Percentiles rank a stretch among this genome's conserved stretches.
phyloP scores from a whole-genome alignment of 2,113 vertebrate genomes.

The Urocynchramus pylzowi region DNA sequence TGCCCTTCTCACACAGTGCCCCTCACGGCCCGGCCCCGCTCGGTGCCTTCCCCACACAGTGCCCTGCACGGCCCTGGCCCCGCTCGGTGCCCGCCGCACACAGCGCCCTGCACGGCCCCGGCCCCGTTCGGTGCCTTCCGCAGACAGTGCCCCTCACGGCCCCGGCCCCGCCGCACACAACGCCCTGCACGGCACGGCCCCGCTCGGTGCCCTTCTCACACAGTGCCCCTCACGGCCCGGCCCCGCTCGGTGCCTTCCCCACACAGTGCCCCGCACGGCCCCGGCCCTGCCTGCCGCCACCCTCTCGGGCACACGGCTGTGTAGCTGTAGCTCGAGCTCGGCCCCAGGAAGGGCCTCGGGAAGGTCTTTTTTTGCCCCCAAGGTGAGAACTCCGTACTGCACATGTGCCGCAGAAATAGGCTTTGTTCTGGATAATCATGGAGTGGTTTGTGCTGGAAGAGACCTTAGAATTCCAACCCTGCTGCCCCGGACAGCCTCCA shows the following conservation, averaged over 20 bases:
- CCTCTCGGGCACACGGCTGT: background rate
- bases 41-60: background rate
- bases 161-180: no score
- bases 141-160: background rate
- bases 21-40: no score
- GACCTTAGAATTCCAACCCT: rapidly evolving
- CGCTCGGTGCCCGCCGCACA: no score
- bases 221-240: no score
- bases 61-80: no score
- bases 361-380: background rate
- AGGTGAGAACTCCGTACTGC: rapidly evolving
- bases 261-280: background rate
- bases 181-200: no score
- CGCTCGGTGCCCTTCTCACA: no score
- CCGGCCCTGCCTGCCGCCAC: background rate
- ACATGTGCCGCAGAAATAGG: no score
- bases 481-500: background rate
- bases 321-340: rapidly evolving
- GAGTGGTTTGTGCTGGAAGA: background rate
- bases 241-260: no score
- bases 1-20: no score
- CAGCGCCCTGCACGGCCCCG: no score
- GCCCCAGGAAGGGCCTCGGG: background rate
- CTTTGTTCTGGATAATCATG: background rate
- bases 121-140: no score